Evolutionary conservation across 2,888 invertebrate genomes (phyloP).

Genomic region (Mythimna pallens): DNA sequence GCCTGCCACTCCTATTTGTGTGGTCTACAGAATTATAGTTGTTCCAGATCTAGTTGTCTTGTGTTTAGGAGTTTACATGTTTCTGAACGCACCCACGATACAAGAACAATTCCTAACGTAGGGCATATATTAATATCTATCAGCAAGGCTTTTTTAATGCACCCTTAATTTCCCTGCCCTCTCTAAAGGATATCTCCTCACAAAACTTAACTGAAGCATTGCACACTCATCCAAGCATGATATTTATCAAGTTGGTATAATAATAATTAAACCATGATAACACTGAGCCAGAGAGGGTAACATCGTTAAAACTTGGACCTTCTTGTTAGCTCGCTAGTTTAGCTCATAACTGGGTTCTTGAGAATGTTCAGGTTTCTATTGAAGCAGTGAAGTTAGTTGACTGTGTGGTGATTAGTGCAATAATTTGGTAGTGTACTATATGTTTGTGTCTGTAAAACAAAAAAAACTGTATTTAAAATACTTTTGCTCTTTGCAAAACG

Average conservation of each 20-base stretch:
- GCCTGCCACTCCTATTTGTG: no score
- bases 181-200: neutral
- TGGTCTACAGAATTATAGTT: no score
- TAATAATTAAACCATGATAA: constrained; percentile 50
- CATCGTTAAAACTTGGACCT: constrained; percentile 56
- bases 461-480: neutral
- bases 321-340: constrained; percentile 28
- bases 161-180: neutral
- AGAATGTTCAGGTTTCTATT: constrained; percentile 10
- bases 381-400: constrained; percentile 2
- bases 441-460: neutral
- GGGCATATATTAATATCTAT: no score
- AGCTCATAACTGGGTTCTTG: constrained; percentile 29
- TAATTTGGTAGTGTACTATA: neutral
- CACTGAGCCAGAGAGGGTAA: constrained; percentile 29
- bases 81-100: no score
- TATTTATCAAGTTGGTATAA: constrained; percentile 29
- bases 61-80: no score
- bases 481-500: no score
- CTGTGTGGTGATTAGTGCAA: neutral
- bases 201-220: constrained; percentile 17
- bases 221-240: constrained; percentile 10
- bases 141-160: neutral
- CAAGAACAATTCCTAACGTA: no score
- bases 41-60: no score